Percentiles rank a stretch among this genome's conserved stretches.
These are phyloP conservation scores for Ctenochaetus hawaiiensis DNA, from an alignment of 2,797 vertebrate genomes.

Conservation along the genomic window DNA sequence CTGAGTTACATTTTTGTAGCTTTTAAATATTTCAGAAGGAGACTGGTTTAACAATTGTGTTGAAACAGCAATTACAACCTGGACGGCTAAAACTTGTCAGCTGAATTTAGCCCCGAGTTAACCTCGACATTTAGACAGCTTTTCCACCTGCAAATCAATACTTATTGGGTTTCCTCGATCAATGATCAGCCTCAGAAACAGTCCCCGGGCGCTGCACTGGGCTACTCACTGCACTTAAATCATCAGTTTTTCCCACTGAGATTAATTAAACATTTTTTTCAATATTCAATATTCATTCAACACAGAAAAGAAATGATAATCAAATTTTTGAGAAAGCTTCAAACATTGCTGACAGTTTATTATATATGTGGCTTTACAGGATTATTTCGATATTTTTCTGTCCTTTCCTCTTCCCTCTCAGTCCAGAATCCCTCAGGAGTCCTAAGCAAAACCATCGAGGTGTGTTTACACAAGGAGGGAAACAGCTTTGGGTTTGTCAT, in stretches of 20 bases:
- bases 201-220: neutral
- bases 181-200: neutral
- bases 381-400: neutral
- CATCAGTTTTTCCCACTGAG: constrained; percentile 12
- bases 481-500: constrained; percentile 98
- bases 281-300: constrained; percentile 19
- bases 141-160: constrained; percentile 5
- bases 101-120: neutral
- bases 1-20: neutral
- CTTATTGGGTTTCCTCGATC: constrained; percentile 15
- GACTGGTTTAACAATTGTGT: too few relatives aligned
- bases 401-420: constrained; percentile 63
- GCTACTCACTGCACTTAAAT: constrained; percentile 21
- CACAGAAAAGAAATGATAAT: neutral
- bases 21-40: neutral
- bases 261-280: constrained; percentile 28
- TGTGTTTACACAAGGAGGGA: constrained; percentile 96
- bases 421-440: constrained; percentile 91
- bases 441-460: constrained; percentile 94
- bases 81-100: neutral
- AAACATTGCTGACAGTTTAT: neutral
- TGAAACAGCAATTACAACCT: neutral
- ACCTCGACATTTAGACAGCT: neutral
- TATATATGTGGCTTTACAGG: neutral
- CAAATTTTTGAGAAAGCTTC: constrained; percentile 4